These are phyloP conservation scores for Dolichoris vasculosae DNA, from an alignment of 1,140 invertebrate species.

Conservation along the genomic window DNA sequence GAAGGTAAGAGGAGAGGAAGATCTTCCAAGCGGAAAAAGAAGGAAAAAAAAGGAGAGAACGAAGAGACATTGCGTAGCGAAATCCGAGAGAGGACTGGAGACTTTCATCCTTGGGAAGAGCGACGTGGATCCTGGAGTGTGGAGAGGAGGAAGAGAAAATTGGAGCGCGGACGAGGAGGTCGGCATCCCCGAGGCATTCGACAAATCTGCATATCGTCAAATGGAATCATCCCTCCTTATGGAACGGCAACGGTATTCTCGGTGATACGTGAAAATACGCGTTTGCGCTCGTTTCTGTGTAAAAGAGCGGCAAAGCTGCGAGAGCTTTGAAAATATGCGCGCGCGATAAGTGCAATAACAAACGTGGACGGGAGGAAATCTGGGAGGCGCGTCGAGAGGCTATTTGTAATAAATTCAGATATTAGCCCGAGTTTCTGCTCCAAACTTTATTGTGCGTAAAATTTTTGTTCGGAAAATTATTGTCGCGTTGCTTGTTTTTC, in stretches of 20 bases:
- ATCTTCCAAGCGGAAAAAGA: not conserved
- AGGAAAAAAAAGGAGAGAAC: too few species aligned
- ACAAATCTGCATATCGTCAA: constrained; percentile 53
- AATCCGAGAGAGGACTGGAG: not conserved
- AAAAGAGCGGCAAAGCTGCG: not conserved
- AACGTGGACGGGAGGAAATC: constrained; percentile 11
- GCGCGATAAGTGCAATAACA: constrained; percentile 45
- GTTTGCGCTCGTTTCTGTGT: constrained; percentile 3
- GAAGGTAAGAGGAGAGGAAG: not conserved
- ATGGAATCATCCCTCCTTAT: constrained; percentile 48
- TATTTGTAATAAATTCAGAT: constrained; percentile 47
- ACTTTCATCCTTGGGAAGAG: not conserved
- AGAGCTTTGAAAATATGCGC: constrained; percentile 11
- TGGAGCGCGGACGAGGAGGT: not conserved
- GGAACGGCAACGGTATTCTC: not conserved
- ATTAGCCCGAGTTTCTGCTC: constrained; percentile 10
- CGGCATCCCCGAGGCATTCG: constrained; percentile 49
- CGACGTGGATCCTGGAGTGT: not conserved
- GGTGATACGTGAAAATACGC: constrained; percentile 34
- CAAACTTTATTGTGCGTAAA: constrained; percentile 4
- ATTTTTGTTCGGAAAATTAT: constrained; percentile 10
- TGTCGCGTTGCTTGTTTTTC: not conserved
- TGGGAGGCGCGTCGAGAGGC: constrained; percentile 21
- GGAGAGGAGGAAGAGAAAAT: not conserved
- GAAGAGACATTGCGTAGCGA: not conserved